Evolutionary conservation across 2,888 invertebrate genomes (phyloP).

Genomic region (Rhorus exstirpatorius): DNA sequence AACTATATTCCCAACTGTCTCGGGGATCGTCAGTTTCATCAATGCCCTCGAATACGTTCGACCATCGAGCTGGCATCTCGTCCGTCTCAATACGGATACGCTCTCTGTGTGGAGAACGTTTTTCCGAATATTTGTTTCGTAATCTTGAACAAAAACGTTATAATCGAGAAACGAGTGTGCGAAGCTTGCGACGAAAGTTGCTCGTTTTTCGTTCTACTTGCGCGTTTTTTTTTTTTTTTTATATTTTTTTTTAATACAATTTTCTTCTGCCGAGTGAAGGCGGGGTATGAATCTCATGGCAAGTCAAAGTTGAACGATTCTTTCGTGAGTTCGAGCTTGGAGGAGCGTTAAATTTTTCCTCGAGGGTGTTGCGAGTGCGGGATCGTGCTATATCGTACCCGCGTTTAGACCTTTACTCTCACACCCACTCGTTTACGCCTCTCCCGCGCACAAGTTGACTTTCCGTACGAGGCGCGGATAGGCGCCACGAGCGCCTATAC

Average conservation of each 20-base stretch:
- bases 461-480: conserved; percentile 48
- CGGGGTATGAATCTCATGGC: conserved; percentile 50
- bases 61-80: conserved; percentile 42
- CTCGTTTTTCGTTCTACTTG: not conserved
- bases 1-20: conserved; percentile 18
- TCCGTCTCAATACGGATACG: not conserved
- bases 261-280: not conserved
- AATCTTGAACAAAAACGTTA: not conserved
- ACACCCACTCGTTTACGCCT: conserved; percentile 39
- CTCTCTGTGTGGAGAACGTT: not conserved
- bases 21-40: conserved; percentile 71
- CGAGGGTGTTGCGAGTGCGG: conserved; percentile 14
- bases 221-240: not conserved
- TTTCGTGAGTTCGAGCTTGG: conserved; percentile 72
- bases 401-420: conserved; percentile 76
- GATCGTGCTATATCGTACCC: conserved; percentile 76
- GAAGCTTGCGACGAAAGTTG: conserved; percentile 21
- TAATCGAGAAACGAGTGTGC: not conserved
- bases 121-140: not conserved
- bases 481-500: conserved; percentile 18
- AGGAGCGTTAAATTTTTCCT: conserved; percentile 76
- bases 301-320: conserved; percentile 76
- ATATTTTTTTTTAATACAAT: not conserved
- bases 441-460: conserved; percentile 68
- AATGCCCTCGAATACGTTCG: conserved; percentile 63